Evolutionary conservation across 2,888 invertebrate species (phyloP).

Genomic region (Quadroppia sp.): DNA sequence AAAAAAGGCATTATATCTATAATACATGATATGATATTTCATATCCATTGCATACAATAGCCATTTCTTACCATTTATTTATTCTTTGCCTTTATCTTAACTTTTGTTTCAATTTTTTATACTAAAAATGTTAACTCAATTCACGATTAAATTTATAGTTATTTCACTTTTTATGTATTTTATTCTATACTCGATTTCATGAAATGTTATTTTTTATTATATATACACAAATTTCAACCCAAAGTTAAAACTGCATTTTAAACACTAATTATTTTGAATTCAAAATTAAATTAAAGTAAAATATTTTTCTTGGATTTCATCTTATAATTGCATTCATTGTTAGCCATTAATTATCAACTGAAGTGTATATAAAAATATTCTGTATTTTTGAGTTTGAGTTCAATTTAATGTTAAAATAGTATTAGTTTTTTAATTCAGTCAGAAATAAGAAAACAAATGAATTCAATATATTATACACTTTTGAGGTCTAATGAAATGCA

Average conservation of each 20-base stretch:
- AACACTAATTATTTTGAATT: no score
- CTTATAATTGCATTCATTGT: constrained; percentile 20
- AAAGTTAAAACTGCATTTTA: no score
- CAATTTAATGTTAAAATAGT: not conserved
- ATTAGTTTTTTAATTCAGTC: constrained; percentile 2
- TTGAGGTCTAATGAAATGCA: constrained; percentile 23
- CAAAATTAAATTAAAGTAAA: not conserved
- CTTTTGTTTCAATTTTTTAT: not conserved
- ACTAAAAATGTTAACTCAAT: constrained; percentile 8
- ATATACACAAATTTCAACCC: no score
- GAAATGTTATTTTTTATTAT: not conserved
- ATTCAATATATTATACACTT: constrained; percentile 15
- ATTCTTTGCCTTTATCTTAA: not conserved
- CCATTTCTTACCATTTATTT: constrained; percentile 21
- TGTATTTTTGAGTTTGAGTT: not conserved
- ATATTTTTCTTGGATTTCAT: not conserved
- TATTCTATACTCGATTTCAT: not conserved
- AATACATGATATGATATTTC: constrained; percentile 3
- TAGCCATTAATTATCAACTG: constrained; percentile 1
- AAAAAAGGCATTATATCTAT: not conserved
- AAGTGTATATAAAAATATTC: not conserved
- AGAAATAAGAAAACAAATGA: constrained; percentile 9
- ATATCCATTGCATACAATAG: no score
- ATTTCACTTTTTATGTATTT: not conserved
- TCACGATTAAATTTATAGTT: constrained; percentile 23